Base-by-base conservation (phyloP, 2,797 vertebrate genomes). In the Sebastes hubbsi region DNA sequence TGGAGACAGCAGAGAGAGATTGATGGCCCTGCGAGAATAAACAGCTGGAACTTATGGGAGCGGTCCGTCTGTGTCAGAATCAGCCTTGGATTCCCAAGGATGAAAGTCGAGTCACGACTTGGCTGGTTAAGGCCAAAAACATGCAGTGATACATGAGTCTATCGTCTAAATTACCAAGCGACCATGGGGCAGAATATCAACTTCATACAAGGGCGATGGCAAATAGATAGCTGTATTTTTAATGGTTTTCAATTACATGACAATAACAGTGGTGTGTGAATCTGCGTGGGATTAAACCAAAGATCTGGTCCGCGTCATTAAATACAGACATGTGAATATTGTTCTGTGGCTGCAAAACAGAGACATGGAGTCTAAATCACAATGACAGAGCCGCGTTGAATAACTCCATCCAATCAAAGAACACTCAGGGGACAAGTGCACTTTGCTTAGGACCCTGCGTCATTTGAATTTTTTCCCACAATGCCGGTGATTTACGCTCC, bases 1-100 rank as follows among this genome's bases (percentile, higher is more conserved):
- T 80, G 83, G 55, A 83, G 87, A 89, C 83, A 75, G 83, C 82
- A 7, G 63, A 63, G 38, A 76, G 78, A 90, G 91, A 94, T 75
- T 77, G 87, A 94, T 92, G 69, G 60, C 78, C 76, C 25, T 12
- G 67, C 1, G 58, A 91, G 83, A 86, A 89, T 85, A 91, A 95
- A 93, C 93, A 94, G 88, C 91, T 90, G 90, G 86, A 93, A 90
- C 82, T 87, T 92, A 92, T 91, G 82, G 84, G 84, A 83, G 71
- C 80, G 22, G 75, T 92, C 86, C 61, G 87, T 90, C 91, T 87
- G 78, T 85, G 86, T 92, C 89, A 92, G 70, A 55, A 81, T 60
- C 65, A 78, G 87, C 86, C 82, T 84, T 72, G 75, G 85, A 85
- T 75, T 72, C 75, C 56, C 83, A 68, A 77, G 73, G 80, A 90